Base-by-base conservation (phyloP, 2,113 vertebrate species). In the Syngnathoides biaculeatus region DNA sequence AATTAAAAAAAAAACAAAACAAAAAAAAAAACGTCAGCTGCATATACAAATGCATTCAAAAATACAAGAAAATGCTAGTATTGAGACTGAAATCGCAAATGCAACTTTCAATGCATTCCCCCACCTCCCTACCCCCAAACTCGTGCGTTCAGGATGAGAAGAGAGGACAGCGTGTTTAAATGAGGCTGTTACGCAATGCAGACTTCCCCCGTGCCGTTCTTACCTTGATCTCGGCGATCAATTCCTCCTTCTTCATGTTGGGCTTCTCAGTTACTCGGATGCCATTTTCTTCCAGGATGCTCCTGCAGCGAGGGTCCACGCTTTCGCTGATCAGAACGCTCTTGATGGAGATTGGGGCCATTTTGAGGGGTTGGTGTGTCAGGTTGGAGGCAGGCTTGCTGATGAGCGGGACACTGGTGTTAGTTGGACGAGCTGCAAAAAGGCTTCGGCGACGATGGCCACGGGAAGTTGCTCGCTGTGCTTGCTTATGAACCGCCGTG, bases 281-380 rank as follows among this genome's bases (percentile, higher is more conserved):
- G 67, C 94, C 96, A 65, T 93, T 93, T 58, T 94, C 92, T 74
- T 92, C 91, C 85, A 99, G 86, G 59, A 98, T 94, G 66, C 87
- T 72, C 84, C 87, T 88, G 83, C 97, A 99, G 77, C 94, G 93
- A 0, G 94, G 93, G 78, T 97, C 96, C 27, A 99, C 92, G 65
- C 92, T 95, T 53, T 98, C 97, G 68, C 95, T 98, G 82, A 99
- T 95, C 57, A 99, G 84, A 55, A 98, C 89, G 10, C 90, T 92
- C 71, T 86, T 86, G 75, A 99, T 88, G 69, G 75, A 82, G 11
- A 93, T 86, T 6, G 94, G 87, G 45, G 94, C 92, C 95, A 97
- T 96, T 24, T 79, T 86, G 27, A 8, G 8, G 6, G 7, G 42
- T 47, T 7, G 12, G 57, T 2, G 12, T 52, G 47, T 50, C 30